Conservation (phyloP, 2,888 invertebrate genomes). For the Cheilosia soror region DNA sequence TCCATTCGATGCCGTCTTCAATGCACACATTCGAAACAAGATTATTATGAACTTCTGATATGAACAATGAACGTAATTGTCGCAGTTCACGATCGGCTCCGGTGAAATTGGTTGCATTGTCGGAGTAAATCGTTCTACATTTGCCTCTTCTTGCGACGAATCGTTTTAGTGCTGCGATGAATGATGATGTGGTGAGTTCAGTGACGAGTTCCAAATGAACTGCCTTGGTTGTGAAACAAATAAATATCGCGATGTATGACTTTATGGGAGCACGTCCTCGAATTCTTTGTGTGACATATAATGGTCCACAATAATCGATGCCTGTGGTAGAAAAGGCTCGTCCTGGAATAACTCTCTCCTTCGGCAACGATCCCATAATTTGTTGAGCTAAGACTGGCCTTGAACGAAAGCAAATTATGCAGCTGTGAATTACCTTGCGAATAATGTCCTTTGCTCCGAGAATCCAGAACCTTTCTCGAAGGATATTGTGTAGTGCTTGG, state of each 20-base stretch:
- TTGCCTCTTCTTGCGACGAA: too few relatives aligned
- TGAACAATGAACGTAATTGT: too few relatives aligned
- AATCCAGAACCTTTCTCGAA: constrained; percentile 2
- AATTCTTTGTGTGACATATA: constrained; percentile 22
- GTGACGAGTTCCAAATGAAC: too few relatives aligned
- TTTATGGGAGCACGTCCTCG: constrained; percentile 11
- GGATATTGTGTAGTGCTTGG: constrained; percentile 25
- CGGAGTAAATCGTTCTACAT: too few relatives aligned
- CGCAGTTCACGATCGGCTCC: too few relatives aligned
- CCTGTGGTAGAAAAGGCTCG: constrained; percentile 18
- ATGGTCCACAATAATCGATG: constrained; percentile 30
- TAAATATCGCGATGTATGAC: constrained; percentile 16
- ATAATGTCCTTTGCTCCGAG: too few relatives aligned
- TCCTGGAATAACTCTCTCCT: background rate
- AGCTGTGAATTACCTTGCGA: background rate
- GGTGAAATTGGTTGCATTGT: too few relatives aligned
- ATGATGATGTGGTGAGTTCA: too few relatives aligned
- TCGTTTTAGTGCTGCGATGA: too few relatives aligned
- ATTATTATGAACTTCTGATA: too few relatives aligned
- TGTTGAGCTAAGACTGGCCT: constrained; percentile 21
- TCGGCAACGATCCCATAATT: constrained; percentile 14
- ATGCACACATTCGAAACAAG: constrained; percentile 4
- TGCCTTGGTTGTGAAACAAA: constrained; percentile 30
- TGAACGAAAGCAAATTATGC: constrained; percentile 26
- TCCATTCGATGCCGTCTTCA: constrained; percentile 15